A percentile compares a stretch with the other conserved stretches of the same genome.
These are phyloP conservation scores for Callocephalon fimbriatum DNA, from an alignment of 2,113 vertebrate species.

Conservation along the genomic window DNA sequence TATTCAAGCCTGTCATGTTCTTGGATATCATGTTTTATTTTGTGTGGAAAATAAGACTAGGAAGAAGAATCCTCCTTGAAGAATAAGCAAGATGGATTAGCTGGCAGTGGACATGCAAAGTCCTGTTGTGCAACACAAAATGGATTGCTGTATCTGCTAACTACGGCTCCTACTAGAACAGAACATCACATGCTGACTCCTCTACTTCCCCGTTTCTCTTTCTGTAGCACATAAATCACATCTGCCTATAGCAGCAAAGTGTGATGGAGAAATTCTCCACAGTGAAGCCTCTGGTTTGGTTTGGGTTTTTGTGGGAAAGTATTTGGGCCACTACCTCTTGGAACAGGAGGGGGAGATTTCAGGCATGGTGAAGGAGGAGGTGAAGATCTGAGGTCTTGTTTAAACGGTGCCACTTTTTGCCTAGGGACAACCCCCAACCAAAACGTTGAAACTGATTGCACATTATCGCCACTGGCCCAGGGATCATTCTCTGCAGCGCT, in stretches of 20 bases:
- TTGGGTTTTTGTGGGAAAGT: not conserved
- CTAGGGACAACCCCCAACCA: not conserved
- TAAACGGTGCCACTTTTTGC: not conserved
- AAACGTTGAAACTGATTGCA: not conserved
- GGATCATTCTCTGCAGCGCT: not conserved
- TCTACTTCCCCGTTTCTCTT: constrained; percentile 45
- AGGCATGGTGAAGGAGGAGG: not conserved
- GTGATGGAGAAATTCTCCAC: not conserved
- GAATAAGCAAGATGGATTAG: not conserved
- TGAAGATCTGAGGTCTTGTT: not conserved
- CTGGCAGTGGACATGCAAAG: not conserved
- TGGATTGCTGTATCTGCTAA: not conserved
- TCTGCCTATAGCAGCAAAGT: not conserved
- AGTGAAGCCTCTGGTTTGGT: not conserved
- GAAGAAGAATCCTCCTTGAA: not conserved
- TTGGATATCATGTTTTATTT: not conserved
- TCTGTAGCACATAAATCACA: not conserved
- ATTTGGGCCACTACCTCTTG: not conserved
- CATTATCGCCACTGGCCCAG: not conserved
- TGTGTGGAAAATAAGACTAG: not conserved
- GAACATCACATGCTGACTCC: not conserved
- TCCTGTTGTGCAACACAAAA: not conserved
- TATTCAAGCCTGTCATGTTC: not conserved
- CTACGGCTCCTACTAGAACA: not conserved
- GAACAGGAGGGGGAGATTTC: not conserved